Evolutionary conservation across 2,888 invertebrate species (phyloP).

Genomic region (Salticus scenicus): DNA sequence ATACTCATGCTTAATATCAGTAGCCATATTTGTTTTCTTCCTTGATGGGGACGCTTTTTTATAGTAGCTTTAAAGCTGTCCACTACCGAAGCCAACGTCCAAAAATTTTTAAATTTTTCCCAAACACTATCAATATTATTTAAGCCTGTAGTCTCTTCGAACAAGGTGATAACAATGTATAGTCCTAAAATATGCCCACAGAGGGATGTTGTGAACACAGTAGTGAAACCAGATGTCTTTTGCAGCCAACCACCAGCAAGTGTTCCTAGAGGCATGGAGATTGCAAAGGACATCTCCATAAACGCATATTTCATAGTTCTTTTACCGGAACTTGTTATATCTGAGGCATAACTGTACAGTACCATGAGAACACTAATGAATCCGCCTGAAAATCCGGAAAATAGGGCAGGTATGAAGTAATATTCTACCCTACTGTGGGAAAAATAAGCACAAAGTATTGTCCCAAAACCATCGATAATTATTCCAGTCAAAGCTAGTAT

Average conservation of each 20-base stretch:
- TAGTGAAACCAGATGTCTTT: neutral
- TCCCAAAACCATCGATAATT: slow-evolving; percentile 35
- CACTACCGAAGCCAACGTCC: slow-evolving; percentile 5
- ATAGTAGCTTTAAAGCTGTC: slow-evolving; percentile 35
- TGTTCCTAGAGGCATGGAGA: slow-evolving; percentile 79
- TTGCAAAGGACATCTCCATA: slow-evolving; percentile 79
- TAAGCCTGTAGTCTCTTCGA: slow-evolving; percentile 50
- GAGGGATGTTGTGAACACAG: slow-evolving; percentile 30
- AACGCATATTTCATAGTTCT: slow-evolving; percentile 64
- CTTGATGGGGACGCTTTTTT: slow-evolving; percentile 39
- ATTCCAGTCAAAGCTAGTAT: slow-evolving; percentile 48
- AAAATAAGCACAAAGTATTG: slow-evolving; percentile 23
- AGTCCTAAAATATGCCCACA: slow-evolving; percentile 26
- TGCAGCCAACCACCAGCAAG: slow-evolving; percentile 41
- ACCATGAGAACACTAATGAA: slow-evolving; percentile 37
- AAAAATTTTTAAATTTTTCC: slow-evolving; percentile 33
- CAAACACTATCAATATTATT: slow-evolving; percentile 29
- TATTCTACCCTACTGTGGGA: slow-evolving; percentile 37
- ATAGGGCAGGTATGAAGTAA: slow-evolving; percentile 32
- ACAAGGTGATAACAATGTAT: slow-evolving; percentile 39
- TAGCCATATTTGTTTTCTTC: slow-evolving; percentile 48
- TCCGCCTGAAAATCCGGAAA: slow-evolving; percentile 55
- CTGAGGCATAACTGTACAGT: slow-evolving; percentile 63
- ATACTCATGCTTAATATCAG: slow-evolving; percentile 44
- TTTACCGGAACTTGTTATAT: slow-evolving; percentile 38